These are phyloP conservation scores for Leptothorax acervorum DNA, from an alignment of 2,888 invertebrate species.

Conservation along the genomic window DNA sequence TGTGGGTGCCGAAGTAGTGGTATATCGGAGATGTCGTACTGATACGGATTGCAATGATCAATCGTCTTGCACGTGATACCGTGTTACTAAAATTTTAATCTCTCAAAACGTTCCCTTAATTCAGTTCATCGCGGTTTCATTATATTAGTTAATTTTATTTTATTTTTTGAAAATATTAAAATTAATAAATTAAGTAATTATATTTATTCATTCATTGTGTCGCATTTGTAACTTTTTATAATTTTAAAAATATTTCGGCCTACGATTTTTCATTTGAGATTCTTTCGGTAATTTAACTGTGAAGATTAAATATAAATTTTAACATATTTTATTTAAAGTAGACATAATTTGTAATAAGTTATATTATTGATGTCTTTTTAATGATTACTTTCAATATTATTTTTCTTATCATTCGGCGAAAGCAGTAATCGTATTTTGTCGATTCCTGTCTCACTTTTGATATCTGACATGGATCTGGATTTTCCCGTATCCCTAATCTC, in stretches of 20 bases:
- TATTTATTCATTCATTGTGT: background rate
- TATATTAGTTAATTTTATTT: background rate
- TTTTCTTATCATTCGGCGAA: background rate
- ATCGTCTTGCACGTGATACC: constrained; percentile 65
- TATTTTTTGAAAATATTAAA: background rate
- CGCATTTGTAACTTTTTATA: background rate
- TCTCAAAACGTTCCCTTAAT: no score
- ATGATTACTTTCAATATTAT: background rate
- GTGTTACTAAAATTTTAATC: constrained; percentile 53
- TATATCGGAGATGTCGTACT: background rate
- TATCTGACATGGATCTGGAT: constrained; percentile 9
- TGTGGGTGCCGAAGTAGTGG: background rate
- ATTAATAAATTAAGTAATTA: background rate
- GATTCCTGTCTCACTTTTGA: background rate
- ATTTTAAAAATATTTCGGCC: background rate
- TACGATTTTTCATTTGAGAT: background rate
- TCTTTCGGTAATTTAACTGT: background rate
- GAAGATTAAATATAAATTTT: background rate
- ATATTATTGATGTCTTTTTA: background rate
- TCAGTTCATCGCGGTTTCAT: background rate
- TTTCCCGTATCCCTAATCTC: constrained; percentile 48
- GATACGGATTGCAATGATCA: constrained; percentile 46
- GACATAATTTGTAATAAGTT: background rate
- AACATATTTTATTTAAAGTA: background rate
- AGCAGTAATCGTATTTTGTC: background rate